Evolutionary conservation across 2,888 invertebrate genomes (phyloP), one percentile per base, ranked within the genome.

Genomic region (Trichacis sp.): DNA sequence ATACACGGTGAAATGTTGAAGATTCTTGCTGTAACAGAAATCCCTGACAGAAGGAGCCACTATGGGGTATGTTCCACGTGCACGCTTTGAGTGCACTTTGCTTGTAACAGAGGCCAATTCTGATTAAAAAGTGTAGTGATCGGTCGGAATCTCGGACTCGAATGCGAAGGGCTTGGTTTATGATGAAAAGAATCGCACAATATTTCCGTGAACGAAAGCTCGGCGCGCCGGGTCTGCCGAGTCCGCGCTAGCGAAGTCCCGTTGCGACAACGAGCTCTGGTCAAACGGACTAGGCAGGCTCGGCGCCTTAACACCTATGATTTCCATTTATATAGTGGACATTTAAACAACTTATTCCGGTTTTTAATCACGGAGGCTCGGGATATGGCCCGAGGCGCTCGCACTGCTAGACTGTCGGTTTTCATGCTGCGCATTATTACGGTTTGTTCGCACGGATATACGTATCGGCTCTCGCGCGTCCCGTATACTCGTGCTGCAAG

Each of bases 271-370:
- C n/a, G n/a, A n/a, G n/a, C n/a, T n/a, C n/a, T n/a, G n/a, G n/a
- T n/a, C n/a, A n/a, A n/a, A n/a, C n/a, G n/a, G n/a, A n/a, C n/a
- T n/a, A 24, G 36, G 64, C 55, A 72, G 72, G 75, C 75, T 77
- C 78, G 76, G 73, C 80, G 81, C 74, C 78, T 79, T 82, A 81
- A 78, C 74, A 78, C 77, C 83, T 83, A 83, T 82, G 9, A 77
- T 78, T 83, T 78, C 79, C 78, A 72, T 82, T 82, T 83, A 81
- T 81, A 82, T 81, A 83, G 78, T 83, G 83, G 83, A 84, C 81
- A 84, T 84, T 83, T 73, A 83, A 84, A 84, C 80, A 84, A 84
- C 83, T 84, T 84, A 84, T 84, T 83, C 84, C 84, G 84, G 84
- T 84, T 84, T 84, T 82, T 83, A 84, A 84, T 82, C 78, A 83